A percentile compares a stretch with the other conserved stretches of the same genome.
These are phyloP conservation scores for Orchestes rusci DNA, from an alignment of 2,888 invertebrate species.

Conservation along the genomic window DNA sequence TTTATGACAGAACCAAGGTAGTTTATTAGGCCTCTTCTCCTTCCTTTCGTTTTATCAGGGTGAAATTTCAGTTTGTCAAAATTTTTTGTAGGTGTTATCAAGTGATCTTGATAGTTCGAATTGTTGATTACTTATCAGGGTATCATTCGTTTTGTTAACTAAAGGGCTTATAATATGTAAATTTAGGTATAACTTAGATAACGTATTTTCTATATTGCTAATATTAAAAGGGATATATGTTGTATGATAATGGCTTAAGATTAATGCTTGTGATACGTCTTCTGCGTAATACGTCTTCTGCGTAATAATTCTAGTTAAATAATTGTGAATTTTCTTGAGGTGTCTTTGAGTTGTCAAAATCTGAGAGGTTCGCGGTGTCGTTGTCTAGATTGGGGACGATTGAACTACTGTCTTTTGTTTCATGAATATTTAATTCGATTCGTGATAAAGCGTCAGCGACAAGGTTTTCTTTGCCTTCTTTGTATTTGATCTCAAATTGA, in stretches of 20 bases:
- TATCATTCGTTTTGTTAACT: neutral
- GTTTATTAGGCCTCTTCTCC: slow-evolving; percentile 6
- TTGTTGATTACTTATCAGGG: neutral
- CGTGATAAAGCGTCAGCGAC: slow-evolving; percentile 12
- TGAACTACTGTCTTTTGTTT: neutral
- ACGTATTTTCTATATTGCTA: slow-evolving; percentile 4
- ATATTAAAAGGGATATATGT: slow-evolving; percentile 10
- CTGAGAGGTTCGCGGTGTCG: neutral
- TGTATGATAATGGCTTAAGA: too few species aligned
- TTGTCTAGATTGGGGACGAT: neutral
- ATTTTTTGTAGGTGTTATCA: slow-evolving; percentile 2
- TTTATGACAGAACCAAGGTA: slow-evolving; percentile 6
- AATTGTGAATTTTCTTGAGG: too few species aligned
- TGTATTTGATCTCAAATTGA: slow-evolving; percentile 15
- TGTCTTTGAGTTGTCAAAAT: too few species aligned
- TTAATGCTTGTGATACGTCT: too few species aligned
- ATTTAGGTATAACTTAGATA: slow-evolving; percentile 7
- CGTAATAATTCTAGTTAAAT: too few species aligned
- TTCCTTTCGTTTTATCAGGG: neutral
- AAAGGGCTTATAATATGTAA: neutral
- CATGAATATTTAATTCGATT: slow-evolving; percentile 7
- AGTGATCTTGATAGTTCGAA: neutral
- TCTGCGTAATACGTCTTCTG: too few species aligned
- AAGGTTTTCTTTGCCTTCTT: slow-evolving; percentile 12
- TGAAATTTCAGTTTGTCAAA: too few species aligned